Percentiles rank a stretch among this genome's conserved stretches.
Evolutionary conservation across 2,113 vertebrate species (phyloP).

Genomic region (Perccottus glenii): DNA sequence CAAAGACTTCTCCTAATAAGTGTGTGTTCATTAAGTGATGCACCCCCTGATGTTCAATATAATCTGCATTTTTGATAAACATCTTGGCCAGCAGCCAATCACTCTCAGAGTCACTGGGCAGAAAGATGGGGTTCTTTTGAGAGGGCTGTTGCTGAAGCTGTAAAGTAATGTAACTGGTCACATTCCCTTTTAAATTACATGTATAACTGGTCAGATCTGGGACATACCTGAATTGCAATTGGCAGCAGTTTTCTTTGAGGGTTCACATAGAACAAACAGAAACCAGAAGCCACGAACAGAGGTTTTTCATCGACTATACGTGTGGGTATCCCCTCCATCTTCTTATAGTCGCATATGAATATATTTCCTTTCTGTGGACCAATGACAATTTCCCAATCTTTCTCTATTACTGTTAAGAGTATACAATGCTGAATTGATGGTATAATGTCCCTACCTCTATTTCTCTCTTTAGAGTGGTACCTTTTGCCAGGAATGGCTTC

Average conservation of each 20-base stretch:
- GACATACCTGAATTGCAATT: constrained; percentile 79
- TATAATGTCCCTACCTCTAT: constrained; percentile 75
- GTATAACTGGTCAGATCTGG: not conserved
- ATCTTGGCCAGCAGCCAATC: constrained; percentile 82
- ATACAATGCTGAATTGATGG: too few relatives aligned
- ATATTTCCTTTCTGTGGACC: constrained; percentile 79
- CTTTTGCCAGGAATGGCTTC: constrained; percentile 75
- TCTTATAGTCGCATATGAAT: constrained; percentile 80
- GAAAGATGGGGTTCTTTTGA: constrained; percentile 71
- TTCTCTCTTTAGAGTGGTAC: constrained; percentile 82
- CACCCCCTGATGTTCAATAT: constrained; percentile 63
- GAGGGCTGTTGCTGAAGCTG: constrained; percentile 65
- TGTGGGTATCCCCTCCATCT: constrained; percentile 70
- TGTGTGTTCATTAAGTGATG: constrained; percentile 76
- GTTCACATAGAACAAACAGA: constrained; percentile 74
- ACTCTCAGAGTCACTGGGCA: constrained; percentile 74
- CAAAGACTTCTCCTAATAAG: constrained; percentile 70
- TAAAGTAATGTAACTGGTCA: not conserved
- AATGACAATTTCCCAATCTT: not conserved
- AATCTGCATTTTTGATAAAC: constrained; percentile 74
- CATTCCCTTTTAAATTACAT: not conserved
- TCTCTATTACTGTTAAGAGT: too few relatives aligned
- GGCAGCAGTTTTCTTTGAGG: constrained; percentile 74
- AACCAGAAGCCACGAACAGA: constrained; percentile 64
- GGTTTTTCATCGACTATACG: constrained; percentile 37